phyloP scores from a whole-genome alignment of 2,113 vertebrate genomes.

The Mus spicilegus region DNA sequence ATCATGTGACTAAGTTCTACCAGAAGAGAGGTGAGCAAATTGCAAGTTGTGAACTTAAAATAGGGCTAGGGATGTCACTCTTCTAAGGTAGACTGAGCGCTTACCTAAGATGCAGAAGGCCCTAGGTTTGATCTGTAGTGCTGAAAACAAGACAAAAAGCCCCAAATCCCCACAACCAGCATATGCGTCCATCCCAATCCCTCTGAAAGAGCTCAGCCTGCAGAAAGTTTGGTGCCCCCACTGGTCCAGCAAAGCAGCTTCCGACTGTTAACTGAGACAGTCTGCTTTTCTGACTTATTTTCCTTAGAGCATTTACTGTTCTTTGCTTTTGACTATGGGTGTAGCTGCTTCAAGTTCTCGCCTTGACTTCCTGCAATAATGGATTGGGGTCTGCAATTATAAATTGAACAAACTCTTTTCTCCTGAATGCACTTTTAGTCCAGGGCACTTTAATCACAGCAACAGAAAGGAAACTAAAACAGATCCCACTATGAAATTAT shows the following conservation, averaged over 20 bases:
- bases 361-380: neutral
- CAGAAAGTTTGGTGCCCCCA: neutral
- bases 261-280: neutral
- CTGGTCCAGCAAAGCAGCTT: neutral
- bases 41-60: neutral
- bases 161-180: neutral
- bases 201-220: neutral
- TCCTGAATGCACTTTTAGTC: neutral
- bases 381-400: neutral
- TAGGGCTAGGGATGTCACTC: neutral
- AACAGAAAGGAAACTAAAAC: neutral
- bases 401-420: neutral
- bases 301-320: neutral
- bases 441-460: neutral
- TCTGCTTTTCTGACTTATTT: neutral
- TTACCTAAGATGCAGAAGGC: neutral
- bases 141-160: neutral
- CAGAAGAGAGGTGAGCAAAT: neutral
- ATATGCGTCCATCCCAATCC: neutral
- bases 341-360: neutral
- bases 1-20: neutral
- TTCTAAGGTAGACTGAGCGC: neutral
- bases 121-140: neutral
- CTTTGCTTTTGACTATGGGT: neutral
- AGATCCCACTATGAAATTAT: neutral